A percentile compares a stretch with the other conserved stretches of the same genome.
These are phyloP conservation scores for Cavia porcellus DNA, from an alignment of 2,113 vertebrate species.

Conservation along the genomic window DNA sequence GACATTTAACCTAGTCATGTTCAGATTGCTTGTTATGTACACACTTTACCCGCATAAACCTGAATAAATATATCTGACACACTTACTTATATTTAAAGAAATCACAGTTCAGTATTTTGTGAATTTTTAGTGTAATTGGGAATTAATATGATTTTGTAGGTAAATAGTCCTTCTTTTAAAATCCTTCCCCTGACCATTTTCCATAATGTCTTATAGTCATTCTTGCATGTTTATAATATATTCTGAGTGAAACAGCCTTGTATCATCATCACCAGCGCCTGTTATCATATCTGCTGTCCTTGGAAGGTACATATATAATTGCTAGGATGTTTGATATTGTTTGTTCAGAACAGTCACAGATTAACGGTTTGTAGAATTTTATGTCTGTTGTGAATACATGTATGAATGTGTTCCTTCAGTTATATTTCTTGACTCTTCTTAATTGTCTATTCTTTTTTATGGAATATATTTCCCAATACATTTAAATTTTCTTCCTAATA, in stretches of 20 bases:
- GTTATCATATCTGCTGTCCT: not conserved
- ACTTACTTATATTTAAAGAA: slow-evolving; percentile 11
- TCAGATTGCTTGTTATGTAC: not conserved
- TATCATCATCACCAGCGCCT: not conserved
- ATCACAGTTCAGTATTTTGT: not conserved
- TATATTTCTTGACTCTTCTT: not conserved
- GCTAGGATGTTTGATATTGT: not conserved
- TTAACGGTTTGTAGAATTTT: not conserved
- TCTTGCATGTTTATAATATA: not conserved
- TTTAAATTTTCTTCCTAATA: not conserved
- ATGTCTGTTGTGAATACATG: not conserved
- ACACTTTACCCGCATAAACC: not conserved
- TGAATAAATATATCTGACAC: not conserved
- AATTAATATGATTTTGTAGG: not conserved
- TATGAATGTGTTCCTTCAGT: not conserved
- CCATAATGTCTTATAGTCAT: not conserved
- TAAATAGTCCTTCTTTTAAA: not conserved
- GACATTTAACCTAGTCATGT: not conserved
- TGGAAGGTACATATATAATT: not conserved
- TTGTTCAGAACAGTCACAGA: not conserved
- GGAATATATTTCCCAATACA: not conserved
- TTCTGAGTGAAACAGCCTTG: not conserved
- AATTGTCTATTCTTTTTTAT: not conserved
- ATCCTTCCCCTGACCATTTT: not conserved
- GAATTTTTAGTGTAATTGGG: not conserved